Conservation (phyloP, 2,888 invertebrate species). For the Rhyacophila evoluta region DNA sequence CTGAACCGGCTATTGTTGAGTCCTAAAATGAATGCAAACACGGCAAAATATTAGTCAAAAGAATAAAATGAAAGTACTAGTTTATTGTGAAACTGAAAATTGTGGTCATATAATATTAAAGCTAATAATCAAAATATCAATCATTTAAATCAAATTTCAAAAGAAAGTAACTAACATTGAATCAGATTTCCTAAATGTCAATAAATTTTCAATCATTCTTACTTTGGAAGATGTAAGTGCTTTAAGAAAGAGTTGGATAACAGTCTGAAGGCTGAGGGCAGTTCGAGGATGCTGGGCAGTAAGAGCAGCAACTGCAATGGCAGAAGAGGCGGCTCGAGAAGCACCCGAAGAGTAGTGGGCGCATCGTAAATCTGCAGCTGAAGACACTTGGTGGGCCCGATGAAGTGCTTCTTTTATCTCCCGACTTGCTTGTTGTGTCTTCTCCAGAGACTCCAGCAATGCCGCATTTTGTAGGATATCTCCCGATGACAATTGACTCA, state of each 20-base stretch:
- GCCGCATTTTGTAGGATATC: slow-evolving; percentile 66
- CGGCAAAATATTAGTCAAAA: no score
- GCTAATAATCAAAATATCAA: no score
- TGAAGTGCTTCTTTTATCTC: slow-evolving; percentile 66
- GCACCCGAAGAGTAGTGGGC: slow-evolving; percentile 59
- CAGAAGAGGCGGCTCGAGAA: slow-evolving; percentile 62
- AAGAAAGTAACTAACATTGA: no score
- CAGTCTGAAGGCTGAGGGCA: slow-evolving; percentile 65
- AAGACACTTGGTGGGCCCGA: slow-evolving; percentile 63
- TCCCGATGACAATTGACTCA: slow-evolving; percentile 62
- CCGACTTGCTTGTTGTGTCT: slow-evolving; percentile 67
- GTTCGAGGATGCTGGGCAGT: slow-evolving; percentile 64
- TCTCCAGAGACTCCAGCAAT: slow-evolving; percentile 67
- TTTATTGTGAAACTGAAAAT: no score
- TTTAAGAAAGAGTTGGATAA: slow-evolving; percentile 66
- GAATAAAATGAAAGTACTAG: no score
- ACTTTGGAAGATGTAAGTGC: slow-evolving; percentile 58
- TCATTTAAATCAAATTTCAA: no score
- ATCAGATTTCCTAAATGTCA: no score
- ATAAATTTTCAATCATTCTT: slow-evolving; percentile 42
- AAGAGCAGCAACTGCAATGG: slow-evolving; percentile 64
- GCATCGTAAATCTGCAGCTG: slow-evolving; percentile 59
- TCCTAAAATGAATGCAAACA: slow-evolving; percentile 1
- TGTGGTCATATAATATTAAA: no score
- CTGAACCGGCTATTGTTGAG: not conserved